Base-by-base conservation (phyloP, 2,888 invertebrate species). In the Melinaea marsaeus region DNA sequence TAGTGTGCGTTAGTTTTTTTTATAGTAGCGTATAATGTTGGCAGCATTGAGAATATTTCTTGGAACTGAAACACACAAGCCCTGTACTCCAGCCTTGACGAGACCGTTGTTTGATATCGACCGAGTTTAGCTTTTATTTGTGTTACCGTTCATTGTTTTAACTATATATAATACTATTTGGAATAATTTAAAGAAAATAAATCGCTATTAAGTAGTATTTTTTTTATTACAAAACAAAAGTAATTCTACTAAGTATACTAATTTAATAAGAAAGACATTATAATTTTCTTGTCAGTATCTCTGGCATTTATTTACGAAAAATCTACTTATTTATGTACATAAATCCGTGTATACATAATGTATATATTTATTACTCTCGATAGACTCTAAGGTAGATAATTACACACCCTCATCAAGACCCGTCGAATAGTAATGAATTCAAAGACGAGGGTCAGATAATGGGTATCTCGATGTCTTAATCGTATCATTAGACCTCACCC, bases 391-490 rank as follows among this genome's bases (percentile, higher is more conserved):
- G 42, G 37, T 7, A 6, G 37, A 11, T 51, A 51, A 51, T 51
- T 51, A 51, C n/a, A 32, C 2, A 51, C 51, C 63, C 51, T 51
- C 51, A 51, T 51, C 51, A 51, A 67, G 67, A 71, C 64, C 71
- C 72, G 74, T 75, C 78, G 75, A 75, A 77, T 79, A 78, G 71
- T 82, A 85, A 86, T 83, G 84, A 84, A 69, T 83, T 76, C 84
- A 85, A 81, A 81, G 79, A 85, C 81, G 85, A 86, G 79, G 76
- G 76, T 76, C 70, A 71, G 57, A 75, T 81, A 81, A 83, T 83
- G 79, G 77, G 72, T 56, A 63, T 85, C 86, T 86, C 84, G 81
- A 88, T 82, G 85, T 86, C 88, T 88, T 85, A 85, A 89, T 89
- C 84, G 79, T 74, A 71, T 80, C 83, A 85, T 85, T 84, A 86